Evolutionary conservation across 2,888 invertebrate genomes (phyloP).

Genomic region (Hylaea fasciaria): DNA sequence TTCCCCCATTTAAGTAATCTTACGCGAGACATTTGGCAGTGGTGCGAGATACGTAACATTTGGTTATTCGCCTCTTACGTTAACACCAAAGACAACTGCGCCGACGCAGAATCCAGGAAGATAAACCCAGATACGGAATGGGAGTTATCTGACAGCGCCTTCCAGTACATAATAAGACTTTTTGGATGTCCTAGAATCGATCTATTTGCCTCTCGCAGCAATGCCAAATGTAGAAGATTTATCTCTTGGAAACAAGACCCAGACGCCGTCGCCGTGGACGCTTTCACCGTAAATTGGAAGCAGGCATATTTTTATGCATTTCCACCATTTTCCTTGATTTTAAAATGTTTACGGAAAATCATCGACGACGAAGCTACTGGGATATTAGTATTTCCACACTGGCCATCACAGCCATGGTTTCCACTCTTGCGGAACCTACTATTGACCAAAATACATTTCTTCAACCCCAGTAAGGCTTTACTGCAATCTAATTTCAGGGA

Average conservation of each 20-base stretch:
- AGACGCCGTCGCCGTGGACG: constrained; percentile 27
- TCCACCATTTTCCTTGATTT: constrained; percentile 31
- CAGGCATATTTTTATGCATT: constrained; percentile 34
- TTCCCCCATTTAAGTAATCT: no score
- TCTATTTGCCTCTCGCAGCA: constrained; percentile 37
- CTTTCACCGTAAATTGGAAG: constrained; percentile 33
- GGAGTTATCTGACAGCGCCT: constrained; percentile 34
- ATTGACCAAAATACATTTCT: constrained; percentile 24
- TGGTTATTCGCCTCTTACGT: constrained; percentile 55
- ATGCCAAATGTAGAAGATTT: constrained; percentile 33
- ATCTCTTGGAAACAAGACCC: constrained; percentile 38
- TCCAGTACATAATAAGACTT: constrained; percentile 13
- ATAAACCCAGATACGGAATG: constrained; percentile 41
- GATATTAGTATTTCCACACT: constrained; percentile 41
- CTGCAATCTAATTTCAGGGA: constrained; percentile 37
- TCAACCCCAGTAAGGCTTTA: constrained; percentile 30
- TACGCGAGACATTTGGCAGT: no score
- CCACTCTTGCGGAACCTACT: constrained; percentile 32
- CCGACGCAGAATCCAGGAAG: constrained; percentile 42
- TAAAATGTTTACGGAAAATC: constrained; percentile 34
- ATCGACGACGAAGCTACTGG: constrained; percentile 40
- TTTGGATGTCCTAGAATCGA: constrained; percentile 35
- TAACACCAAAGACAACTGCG: constrained; percentile 47
- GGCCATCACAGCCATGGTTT: constrained; percentile 45
- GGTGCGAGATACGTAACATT: no score